Evolutionary conservation across 2,888 invertebrate genomes (phyloP), one percentile per base, ranked within the genome.

Genomic region (Esperia sulphurella): DNA sequence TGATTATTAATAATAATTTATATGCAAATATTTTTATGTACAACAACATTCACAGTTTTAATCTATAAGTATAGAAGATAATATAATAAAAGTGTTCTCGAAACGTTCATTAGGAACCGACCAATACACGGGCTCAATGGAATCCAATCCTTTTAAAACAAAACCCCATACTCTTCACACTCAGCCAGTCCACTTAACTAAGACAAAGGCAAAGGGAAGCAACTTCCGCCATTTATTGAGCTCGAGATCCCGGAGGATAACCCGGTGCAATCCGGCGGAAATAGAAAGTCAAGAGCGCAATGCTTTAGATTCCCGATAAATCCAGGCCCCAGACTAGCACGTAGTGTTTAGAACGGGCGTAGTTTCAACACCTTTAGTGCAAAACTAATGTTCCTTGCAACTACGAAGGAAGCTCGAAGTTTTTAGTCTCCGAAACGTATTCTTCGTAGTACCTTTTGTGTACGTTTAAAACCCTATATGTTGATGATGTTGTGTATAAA

Each of bases 251-350:
- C 71, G 58, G 57, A 74, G 78, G 83, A 79, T 79, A 75, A 64
- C 66, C 64, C 50, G 55, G 59, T 58, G 68, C 74, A 71, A 79
- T 78, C 69, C 65, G 65, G 63, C 68, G 82, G 79, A 83, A 83
- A 84, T 83, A 79, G 80, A 84, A 82, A 83, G 83, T 79, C 79
- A 80, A 83, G 76, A 74, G 73, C 68, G 65, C 70, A 75, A 75
- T 71, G 68, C 67, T 71, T 71, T 74, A 71, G 70, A 67, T 69
- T 61, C 61, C 57, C 55, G 55, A 81, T 78, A 79, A 79, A 76
- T 77, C 71, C 62, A 9, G 13, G 6, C 39, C 8, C 8, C 29
- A n/a, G n/a, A 42, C 44, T 44, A 40, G 52, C 54, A 53, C 53
- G 54, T 54, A 53, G 45, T 54, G 52, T 57, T 54, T 54, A 46